These are phyloP conservation scores for Athrips mouffetella DNA, from an alignment of 2,888 invertebrate genomes.

Conservation along the genomic window DNA sequence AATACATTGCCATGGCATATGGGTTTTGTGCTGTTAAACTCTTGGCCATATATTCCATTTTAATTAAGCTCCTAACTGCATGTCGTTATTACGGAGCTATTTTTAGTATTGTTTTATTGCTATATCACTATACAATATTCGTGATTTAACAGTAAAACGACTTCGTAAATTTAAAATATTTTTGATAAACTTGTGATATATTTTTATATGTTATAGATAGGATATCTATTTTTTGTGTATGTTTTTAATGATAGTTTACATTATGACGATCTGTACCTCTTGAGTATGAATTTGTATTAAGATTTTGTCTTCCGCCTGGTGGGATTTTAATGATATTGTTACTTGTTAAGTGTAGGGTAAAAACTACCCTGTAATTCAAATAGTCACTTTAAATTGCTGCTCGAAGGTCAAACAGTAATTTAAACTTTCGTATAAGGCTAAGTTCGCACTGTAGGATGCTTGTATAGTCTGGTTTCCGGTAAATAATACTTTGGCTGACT, in stretches of 20 bases:
- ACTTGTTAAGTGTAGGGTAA: too few relatives aligned
- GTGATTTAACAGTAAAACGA: neutral
- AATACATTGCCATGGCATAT: too few relatives aligned
- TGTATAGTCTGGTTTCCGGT: too few relatives aligned
- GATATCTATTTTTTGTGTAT: slow-evolving; percentile 25
- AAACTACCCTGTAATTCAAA: too few relatives aligned
- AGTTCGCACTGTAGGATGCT: too few relatives aligned
- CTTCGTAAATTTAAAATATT: neutral
- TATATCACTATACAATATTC: neutral
- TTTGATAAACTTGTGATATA: slow-evolving; percentile 24
- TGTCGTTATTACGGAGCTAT: neutral
- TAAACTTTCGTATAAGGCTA: too few relatives aligned
- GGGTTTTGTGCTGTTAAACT: too few relatives aligned
- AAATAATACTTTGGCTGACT: too few relatives aligned
- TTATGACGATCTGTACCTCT: slow-evolving; percentile 22
- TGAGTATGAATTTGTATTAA: slow-evolving; percentile 23
- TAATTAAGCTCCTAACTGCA: too few relatives aligned
- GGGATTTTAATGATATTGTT: neutral
- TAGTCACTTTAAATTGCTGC: too few relatives aligned
- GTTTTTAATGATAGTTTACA: slow-evolving; percentile 24
- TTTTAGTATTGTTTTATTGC: neutral
- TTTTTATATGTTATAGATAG: slow-evolving; percentile 30
- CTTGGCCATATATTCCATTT: too few relatives aligned
- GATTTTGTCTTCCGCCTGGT: neutral
- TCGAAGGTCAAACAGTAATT: too few relatives aligned